Percentiles rank a stretch among this genome's conserved stretches.
Evolutionary conservation across 2,888 invertebrate genomes (phyloP).

Genomic region (Germaria angustata): DNA sequence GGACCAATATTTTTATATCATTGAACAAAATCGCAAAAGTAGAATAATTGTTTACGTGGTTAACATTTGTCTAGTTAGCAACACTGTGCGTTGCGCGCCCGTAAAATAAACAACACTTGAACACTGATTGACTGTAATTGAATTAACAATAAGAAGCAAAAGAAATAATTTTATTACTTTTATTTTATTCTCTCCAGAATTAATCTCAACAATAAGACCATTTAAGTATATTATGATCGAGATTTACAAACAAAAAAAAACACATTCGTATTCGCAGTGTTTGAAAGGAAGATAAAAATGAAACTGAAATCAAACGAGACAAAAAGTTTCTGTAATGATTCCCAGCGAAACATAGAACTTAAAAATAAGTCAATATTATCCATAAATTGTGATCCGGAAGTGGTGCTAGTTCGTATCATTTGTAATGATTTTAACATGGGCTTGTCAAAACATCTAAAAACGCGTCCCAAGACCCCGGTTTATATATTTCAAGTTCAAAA

Average conservation of each 20-base stretch:
- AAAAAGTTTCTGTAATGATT: not conserved
- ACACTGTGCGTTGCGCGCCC: not conserved
- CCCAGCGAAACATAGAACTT: too few species aligned
- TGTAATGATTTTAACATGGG: too few species aligned
- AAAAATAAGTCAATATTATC: too few species aligned
- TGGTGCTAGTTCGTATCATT: too few species aligned
- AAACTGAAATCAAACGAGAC: not conserved
- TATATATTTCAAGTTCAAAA: too few species aligned
- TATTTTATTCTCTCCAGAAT: not conserved
- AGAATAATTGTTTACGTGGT: not conserved
- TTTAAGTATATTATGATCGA: slow-evolving; percentile 20
- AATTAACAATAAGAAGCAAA: slow-evolving; percentile 68
- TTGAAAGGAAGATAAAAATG: not conserved
- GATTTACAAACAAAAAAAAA: not conserved
- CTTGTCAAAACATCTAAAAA: too few species aligned
- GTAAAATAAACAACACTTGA: slow-evolving; percentile 60
- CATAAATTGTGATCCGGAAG: too few species aligned
- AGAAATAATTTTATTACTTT: slow-evolving; percentile 40
- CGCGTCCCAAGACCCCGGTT: too few species aligned
- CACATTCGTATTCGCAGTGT: too few species aligned
- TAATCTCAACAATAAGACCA: slow-evolving; percentile 34
- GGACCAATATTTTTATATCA: too few species aligned
- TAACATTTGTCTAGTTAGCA: not conserved
- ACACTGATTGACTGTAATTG: slow-evolving; percentile 70
- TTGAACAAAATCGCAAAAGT: not conserved